Evolutionary conservation across 1,140 invertebrate genomes (phyloP).

Genomic region (Solenopsis fugax): DNA sequence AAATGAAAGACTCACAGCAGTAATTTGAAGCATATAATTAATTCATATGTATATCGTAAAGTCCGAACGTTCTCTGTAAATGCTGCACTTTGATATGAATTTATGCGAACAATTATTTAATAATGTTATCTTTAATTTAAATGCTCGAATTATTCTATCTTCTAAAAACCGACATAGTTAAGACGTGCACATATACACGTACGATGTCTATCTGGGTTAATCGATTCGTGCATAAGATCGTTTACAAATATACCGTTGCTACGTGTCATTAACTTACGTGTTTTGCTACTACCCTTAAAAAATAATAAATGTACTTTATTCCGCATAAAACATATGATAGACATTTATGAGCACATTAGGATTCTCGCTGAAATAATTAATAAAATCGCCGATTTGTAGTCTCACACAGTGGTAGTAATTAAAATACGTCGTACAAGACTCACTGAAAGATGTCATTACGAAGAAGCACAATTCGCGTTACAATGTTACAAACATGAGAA

Average conservation of each 20-base stretch:
- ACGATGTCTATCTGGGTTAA: slow-evolving; percentile 46
- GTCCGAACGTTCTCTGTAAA: background rate
- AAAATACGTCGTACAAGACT: background rate
- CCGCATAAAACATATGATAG: background rate
- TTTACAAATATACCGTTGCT: slow-evolving; percentile 41
- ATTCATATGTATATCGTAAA: background rate
- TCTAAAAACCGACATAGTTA: background rate
- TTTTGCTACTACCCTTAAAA: slow-evolving; percentile 19
- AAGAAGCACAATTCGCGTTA: background rate
- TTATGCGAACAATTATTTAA: slow-evolving; percentile 16
- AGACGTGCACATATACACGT: background rate
- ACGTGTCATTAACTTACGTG: slow-evolving; percentile 3
- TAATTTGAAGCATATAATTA: background rate
- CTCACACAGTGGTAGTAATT: background rate
- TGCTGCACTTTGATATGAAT: background rate
- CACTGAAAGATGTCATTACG: background rate
- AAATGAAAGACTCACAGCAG: background rate
- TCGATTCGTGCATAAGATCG: slow-evolving; percentile 9
- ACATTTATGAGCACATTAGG: background rate
- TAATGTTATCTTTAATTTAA: background rate
- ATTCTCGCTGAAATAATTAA: slow-evolving; percentile 2
- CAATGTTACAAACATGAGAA: background rate
- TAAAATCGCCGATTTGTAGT: background rate
- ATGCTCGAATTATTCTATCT: background rate
- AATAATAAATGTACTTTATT: slow-evolving; percentile 7